Evolutionary conservation across 2,888 invertebrate genomes (phyloP), one percentile per base, ranked within the genome.

Genomic region (Mesorhabditis sp.): DNA sequence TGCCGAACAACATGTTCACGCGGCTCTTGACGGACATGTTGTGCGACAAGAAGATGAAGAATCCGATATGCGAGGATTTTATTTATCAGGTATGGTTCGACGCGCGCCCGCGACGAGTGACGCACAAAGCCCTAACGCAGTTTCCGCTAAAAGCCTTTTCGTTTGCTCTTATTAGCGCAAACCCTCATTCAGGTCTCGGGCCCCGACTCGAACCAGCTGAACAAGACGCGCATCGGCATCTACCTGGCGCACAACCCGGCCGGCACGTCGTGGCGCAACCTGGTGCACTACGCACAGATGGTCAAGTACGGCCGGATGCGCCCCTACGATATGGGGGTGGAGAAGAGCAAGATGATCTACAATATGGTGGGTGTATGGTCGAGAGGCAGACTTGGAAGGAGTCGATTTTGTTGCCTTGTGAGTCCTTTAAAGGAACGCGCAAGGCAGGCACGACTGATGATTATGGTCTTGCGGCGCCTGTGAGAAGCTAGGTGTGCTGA

Each of bases 241-340:
- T 83, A 83, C 62, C 65, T 83, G 45, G 82, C 83, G 15, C 83
- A 83, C 66, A 83, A 81, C 67, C 83, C 83, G 6, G 83, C 83
- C 3, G 83, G 83, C 42, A 82, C 82, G 0, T 78, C 76, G 7
- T 72, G 75, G 28, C 45, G 76, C 15, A 82, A 82, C 67, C 75
- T 82, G 71, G 65, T 82, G 6, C 82, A 82, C 63, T 82, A 74
- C 66, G 76, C 74, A 6, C 82, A 83, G 67, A 83, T 83, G 82
- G 83, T 83, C 4, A 76, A 80, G 63, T 72, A 67, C 61, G 70
- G 74, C 62, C 66, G 74, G 43, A 78, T 79, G 71, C 69, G 72
- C 13, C 71, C 75, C 6, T 83, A 78, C 62, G 81, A 82, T 67
- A 66, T 72, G 28, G 82, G 82, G 62, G 63, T 67, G 62, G 72